Evolutionary conservation across 2,113 vertebrate genomes (phyloP), one percentile per base, ranked within the genome.

Genomic region (Gavia stellata): DNA sequence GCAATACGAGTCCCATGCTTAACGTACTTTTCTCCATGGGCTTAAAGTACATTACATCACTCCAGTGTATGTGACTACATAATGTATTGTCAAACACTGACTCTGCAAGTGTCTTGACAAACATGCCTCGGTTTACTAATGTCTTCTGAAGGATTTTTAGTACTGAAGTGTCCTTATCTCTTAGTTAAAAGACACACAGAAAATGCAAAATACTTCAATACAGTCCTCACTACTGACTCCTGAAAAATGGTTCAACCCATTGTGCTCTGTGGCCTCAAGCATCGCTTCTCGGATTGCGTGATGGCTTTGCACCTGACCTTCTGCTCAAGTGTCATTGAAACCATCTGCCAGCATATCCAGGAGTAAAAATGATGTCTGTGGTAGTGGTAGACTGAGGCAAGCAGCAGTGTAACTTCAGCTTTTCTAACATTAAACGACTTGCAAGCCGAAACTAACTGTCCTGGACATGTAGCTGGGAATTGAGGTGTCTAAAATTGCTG

Each of bases 21-120:
- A 53, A 65, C 0, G 0, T 44, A 17, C 31, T 49, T 71, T 42
- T 81, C 31, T 68, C 1, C 0, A 23, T 34, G n/a, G 55, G 17
- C 34, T 74, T 73, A 4, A 45, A 56, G 63, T 50, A 55, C 14
- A 13, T 74, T 34, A 18, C 44, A 38, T 66, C 63, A 38, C 26
- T 59, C 11, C 55, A 34, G 19, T 28, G 25, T 55, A 19, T 23
- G 23, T 66, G 47, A 36, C 80, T 14, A 19, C 21, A 7, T 34
- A 36, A 21, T 17, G 42, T 4, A 8, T 23, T 84, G 50, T 71
- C 74, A 65, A 49, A 61, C 63, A 38, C 10, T 17, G 40, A 20
- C 70, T 70, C n/a, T 55, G 17, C 74, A 65, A 65, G 56, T 42
- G 45, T 53, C 28, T 65, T 77, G 45, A 11, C 18, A 52, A 70